phyloP scores from a whole-genome alignment of 1,140 invertebrate species.

The Drosophila erecta region DNA sequence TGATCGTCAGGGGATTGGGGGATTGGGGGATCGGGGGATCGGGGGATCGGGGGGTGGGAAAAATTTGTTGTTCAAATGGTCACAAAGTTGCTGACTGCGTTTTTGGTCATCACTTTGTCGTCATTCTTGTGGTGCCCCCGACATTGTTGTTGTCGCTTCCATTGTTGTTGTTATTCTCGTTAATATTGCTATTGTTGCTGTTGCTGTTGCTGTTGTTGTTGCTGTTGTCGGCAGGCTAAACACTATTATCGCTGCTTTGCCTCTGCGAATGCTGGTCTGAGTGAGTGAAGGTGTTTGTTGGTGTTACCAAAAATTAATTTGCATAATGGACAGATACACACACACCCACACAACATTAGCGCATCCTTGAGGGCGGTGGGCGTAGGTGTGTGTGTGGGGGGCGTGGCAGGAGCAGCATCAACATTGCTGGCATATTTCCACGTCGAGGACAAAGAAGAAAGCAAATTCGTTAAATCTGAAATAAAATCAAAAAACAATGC shows the following conservation, averaged over 20 bases:
- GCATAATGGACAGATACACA: slow-evolving; percentile 64
- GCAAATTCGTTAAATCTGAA: slow-evolving; percentile 49
- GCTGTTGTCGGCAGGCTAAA: slow-evolving; percentile 52
- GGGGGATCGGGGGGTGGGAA: background rate
- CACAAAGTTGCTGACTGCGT: slow-evolving; percentile 78
- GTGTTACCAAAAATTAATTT: slow-evolving; percentile 78
- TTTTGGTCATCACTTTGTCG: slow-evolving; percentile 76
- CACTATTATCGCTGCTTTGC: slow-evolving; percentile 58
- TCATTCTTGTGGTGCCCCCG: slow-evolving; percentile 65
- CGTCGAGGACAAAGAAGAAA: slow-evolving; percentile 24
- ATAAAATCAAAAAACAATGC: slow-evolving; percentile 52
- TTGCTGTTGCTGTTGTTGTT: slow-evolving; percentile 25
- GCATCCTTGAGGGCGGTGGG: slow-evolving; percentile 11
- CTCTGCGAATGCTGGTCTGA: slow-evolving; percentile 12
- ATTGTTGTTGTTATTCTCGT: slow-evolving; percentile 1
- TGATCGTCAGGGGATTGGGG: slow-evolving; percentile 17
- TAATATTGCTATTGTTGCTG: background rate
- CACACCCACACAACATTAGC: slow-evolving; percentile 32
- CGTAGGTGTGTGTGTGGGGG: background rate
- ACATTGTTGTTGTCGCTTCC: slow-evolving; percentile 25
- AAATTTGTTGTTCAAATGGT: slow-evolving; percentile 68
- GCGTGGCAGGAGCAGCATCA: background rate
- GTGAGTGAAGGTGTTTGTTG: slow-evolving; percentile 54
- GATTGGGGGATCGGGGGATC: background rate
- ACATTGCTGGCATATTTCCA: slow-evolving; percentile 54